Conservation (phyloP, 2,113 vertebrate species). For the Sphaerodactylus townsendi region DNA sequence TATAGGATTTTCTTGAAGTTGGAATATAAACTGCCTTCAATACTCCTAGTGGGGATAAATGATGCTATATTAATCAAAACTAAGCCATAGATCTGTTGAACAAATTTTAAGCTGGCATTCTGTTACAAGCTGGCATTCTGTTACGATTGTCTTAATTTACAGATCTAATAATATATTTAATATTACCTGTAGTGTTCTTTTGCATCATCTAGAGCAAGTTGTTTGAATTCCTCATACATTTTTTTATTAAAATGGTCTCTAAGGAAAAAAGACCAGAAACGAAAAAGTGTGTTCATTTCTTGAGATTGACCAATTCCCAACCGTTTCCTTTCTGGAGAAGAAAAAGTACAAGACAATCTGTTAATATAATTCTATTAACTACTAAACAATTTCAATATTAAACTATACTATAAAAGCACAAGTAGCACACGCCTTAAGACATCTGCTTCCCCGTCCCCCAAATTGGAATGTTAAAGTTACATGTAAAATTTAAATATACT, state of each 20-base stretch:
- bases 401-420: slow-evolving; percentile 11
- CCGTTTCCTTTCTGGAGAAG: slow-evolving; percentile 87
- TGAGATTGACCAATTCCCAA: slow-evolving; percentile 93
- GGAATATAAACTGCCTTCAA: too few species aligned
- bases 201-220: slow-evolving; percentile 89
- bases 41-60: too few species aligned
- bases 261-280: slow-evolving; percentile 98
- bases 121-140: not conserved
- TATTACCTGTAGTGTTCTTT: slow-evolving; percentile 92
- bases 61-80: too few species aligned
- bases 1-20: too few species aligned
- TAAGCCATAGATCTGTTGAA: too few species aligned
- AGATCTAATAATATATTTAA: slow-evolving; percentile 10
- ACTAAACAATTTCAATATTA: slow-evolving; percentile 17
- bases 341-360: not conserved
- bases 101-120: not conserved
- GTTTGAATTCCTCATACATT: slow-evolving; percentile 97
- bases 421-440: not conserved
- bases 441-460: not conserved
- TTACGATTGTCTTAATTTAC: not conserved
- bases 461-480: not conserved
- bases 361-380: not conserved
- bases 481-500: not conserved
- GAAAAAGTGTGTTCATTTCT: slow-evolving; percentile 98
- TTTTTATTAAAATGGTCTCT: slow-evolving; percentile 96